Evolutionary conservation across 92 coral and sea anemone genomes (phyloP).

Genomic region (Siderastrea siderea): DNA sequence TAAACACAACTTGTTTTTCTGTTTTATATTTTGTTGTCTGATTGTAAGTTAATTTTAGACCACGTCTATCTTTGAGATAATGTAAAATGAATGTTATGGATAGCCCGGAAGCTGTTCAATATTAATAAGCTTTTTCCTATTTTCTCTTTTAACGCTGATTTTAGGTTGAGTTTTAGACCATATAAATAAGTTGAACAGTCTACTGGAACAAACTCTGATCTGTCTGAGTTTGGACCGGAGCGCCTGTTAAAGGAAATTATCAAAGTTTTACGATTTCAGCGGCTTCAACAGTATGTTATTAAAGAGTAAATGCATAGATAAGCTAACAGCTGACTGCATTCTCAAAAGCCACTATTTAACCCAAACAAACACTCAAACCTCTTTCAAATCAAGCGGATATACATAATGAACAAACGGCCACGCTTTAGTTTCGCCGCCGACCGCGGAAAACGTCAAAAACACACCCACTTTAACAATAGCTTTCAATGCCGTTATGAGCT

Average conservation of each 20-base stretch:
- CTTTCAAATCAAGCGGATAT: constrained; percentile 30
- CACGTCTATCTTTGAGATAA: constrained; percentile 24
- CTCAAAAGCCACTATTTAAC: constrained; percentile 36
- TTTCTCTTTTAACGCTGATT: neutral
- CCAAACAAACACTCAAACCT: constrained; percentile 54
- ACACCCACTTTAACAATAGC: constrained; percentile 21
- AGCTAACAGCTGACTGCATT: constrained; percentile 20
- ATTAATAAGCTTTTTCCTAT: neutral
- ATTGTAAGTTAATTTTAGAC: constrained; percentile 28
- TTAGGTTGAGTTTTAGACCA: neutral
- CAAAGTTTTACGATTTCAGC: neutral
- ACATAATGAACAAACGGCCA: constrained; percentile 19
- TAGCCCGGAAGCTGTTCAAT: constrained; percentile 29
- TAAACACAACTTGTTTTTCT: constrained; percentile 7
- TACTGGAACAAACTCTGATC: neutral
- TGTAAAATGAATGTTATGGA: constrained; percentile 19
- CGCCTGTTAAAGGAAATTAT: neutral
- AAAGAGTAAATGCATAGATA: neutral
- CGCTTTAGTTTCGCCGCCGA: neutral
- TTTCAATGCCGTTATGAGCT: neutral
- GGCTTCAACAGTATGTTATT: neutral
- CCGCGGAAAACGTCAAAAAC: constrained; percentile 4
- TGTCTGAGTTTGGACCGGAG: neutral
- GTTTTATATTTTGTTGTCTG: constrained; percentile 32
- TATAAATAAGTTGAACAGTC: neutral